These are phyloP conservation scores for Battus philenor DNA, from an alignment of 1,140 invertebrate species.

Conservation along the genomic window DNA sequence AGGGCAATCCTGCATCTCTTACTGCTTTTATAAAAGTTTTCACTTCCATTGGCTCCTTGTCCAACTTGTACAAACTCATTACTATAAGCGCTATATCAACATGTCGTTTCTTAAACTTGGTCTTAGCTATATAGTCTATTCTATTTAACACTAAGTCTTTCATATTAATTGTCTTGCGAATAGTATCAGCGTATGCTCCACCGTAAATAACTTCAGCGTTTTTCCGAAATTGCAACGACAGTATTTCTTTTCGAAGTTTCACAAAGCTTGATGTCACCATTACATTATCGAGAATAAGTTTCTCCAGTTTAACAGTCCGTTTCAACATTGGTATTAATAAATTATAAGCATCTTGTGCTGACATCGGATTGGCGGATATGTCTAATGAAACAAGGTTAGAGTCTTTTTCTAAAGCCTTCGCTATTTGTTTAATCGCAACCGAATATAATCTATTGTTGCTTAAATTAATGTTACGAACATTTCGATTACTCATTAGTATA, in stretches of 20 bases:
- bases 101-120: slow-evolving; percentile 21
- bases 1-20: slow-evolving; percentile 14
- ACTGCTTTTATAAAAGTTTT: slow-evolving; percentile 28
- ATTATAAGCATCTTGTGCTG: slow-evolving; percentile 32
- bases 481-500: slow-evolving; percentile 26
- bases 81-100: slow-evolving; percentile 31
- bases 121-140: slow-evolving; percentile 26
- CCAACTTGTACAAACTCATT: slow-evolving; percentile 24
- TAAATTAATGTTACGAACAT: slow-evolving; percentile 30
- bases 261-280: slow-evolving; percentile 31
- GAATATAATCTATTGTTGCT: slow-evolving; percentile 39
- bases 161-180: slow-evolving; percentile 23
- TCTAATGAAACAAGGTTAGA: slow-evolving; percentile 47
- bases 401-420: slow-evolving; percentile 21
- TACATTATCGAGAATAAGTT: slow-evolving; percentile 38
- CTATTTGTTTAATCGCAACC: slow-evolving; percentile 25
- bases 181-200: slow-evolving; percentile 24
- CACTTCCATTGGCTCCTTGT: slow-evolving; percentile 19
- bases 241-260: slow-evolving; percentile 20
- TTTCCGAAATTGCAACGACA: slow-evolving; percentile 29
- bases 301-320: slow-evolving; percentile 31
- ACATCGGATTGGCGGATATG: slow-evolving; percentile 50
- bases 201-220: slow-evolving; percentile 34
- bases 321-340: slow-evolving; percentile 28
- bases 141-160: slow-evolving; percentile 35